Base-by-base conservation (phyloP, 2,888 invertebrate genomes). In the Spisula subtruncata region DNA sequence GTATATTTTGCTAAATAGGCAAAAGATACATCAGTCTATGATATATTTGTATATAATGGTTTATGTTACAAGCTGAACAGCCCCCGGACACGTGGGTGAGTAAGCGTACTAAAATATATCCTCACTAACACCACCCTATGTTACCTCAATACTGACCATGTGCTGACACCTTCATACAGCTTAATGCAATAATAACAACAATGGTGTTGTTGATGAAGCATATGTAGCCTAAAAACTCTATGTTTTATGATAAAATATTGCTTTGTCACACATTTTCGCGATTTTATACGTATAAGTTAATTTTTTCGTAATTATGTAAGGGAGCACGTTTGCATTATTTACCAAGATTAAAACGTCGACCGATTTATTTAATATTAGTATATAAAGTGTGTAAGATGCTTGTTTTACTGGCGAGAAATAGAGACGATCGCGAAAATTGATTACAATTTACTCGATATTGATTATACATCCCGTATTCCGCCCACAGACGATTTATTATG, bases 31-130 rank as follows among this genome's bases (percentile, higher is more conserved):
- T 75, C 18, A n/a, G n/a, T n/a, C n/a, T n/a, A 75, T 75, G 35
- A 75, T 75, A 75, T 75, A 32, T 75, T 35, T 75, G 35, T 75
- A 75, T 75, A 32, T 75, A 35, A 75, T 75, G 14, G 16, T 32
- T 35, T 0, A 35, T 12, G 32, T 25, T 66, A 25, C 25, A 66
- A 6, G n/a, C n/a, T n/a, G n/a, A n/a, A n/a, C 35, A 75, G 35
- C 75, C 75, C 18, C 18, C 1, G 75, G 75, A 16, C 32, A 18
- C 12, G 12, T 6, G 32, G 29, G 75, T 75, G 75, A 75, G 32
- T 75, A 32, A 75, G 75, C 32, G 35, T 25, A 71, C 18, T 18
- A n/a, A 25, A 25, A 25, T 10, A n/a, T 25, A 8, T 25, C 60
- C 60, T 25, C 10, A 8, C 25, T n/a, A 25, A 25, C n/a, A 18